phyloP scores from a whole-genome alignment of 2,888 invertebrate genomes.

The Mactromeris polynyma region DNA sequence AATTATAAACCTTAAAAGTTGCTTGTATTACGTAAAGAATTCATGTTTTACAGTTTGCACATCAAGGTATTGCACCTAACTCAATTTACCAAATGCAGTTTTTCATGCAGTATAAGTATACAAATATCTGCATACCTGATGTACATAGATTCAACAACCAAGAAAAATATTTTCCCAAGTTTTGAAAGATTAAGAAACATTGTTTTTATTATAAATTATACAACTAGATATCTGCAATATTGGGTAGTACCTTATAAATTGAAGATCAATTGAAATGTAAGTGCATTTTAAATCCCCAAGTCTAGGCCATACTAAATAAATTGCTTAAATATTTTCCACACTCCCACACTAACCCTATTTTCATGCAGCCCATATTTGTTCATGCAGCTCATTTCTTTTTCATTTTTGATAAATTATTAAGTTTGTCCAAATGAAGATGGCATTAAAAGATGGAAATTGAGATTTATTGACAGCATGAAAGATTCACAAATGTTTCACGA shows the following conservation, averaged over 20 bases:
- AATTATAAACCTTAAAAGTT: no score
- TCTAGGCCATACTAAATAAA: background rate
- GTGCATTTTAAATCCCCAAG: background rate
- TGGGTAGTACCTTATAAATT: background rate
- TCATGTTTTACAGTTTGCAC: no score
- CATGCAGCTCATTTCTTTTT: no score
- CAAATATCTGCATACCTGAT: background rate
- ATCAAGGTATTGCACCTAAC: background rate
- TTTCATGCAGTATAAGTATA: background rate
- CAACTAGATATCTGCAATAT: no score
- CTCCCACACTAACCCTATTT: no score
- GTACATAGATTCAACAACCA: background rate
- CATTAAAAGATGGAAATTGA: no score
- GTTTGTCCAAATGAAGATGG: no score
- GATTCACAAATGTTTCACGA: no score
- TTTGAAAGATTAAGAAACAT: background rate
- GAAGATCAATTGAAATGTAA: background rate
- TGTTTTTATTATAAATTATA: background rate
- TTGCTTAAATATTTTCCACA: background rate
- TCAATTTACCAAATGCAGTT: background rate
- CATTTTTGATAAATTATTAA: no score
- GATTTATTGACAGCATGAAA: no score
- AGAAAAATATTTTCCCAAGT: background rate
- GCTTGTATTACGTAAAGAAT: no score
- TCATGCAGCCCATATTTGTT: no score